These are phyloP conservation scores for Phylloscopus whistleri DNA, from an alignment of 2,113 vertebrate species.

Conservation along the genomic window DNA sequence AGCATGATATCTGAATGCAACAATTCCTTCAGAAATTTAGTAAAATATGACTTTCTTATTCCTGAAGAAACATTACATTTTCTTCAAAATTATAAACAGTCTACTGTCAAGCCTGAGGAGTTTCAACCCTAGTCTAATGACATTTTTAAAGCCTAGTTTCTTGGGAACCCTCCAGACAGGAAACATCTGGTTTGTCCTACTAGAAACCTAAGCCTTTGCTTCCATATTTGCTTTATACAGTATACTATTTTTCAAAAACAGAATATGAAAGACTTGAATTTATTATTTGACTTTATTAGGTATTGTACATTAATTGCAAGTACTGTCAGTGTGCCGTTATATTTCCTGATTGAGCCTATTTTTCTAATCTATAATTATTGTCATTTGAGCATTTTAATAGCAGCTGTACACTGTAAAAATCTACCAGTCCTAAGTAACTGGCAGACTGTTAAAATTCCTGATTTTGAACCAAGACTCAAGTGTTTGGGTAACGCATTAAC, in stretches of 20 bases:
- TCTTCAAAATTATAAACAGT: not conserved
- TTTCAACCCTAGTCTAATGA: slow-evolving; percentile 6
- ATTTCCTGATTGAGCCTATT: not conserved
- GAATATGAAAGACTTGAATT: not conserved
- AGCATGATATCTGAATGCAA: not conserved
- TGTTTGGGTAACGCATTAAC: not conserved
- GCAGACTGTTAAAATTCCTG: not conserved
- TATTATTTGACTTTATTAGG: not conserved
- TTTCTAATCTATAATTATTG: slow-evolving; percentile 1
- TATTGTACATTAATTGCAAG: not conserved
- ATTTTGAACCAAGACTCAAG: not conserved
- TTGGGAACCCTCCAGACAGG: slow-evolving; percentile 3
- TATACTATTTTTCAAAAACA: not conserved
- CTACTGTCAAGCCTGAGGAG: not conserved
- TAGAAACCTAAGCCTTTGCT: not conserved
- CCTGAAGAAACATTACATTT: not conserved
- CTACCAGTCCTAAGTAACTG: not conserved
- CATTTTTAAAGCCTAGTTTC: slow-evolving; percentile 31
- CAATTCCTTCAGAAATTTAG: not conserved
- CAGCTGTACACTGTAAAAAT: not conserved
- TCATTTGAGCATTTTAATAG: not conserved
- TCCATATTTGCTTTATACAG: not conserved
- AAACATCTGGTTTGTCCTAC: slow-evolving; percentile 38
- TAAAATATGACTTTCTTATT: not conserved
- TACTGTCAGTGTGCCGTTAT: not conserved